A percentile compares a stretch with the other conserved stretches of the same genome.
Evolutionary conservation across 2,888 invertebrate genomes (phyloP).

Genomic region (Clanis bilineata): DNA sequence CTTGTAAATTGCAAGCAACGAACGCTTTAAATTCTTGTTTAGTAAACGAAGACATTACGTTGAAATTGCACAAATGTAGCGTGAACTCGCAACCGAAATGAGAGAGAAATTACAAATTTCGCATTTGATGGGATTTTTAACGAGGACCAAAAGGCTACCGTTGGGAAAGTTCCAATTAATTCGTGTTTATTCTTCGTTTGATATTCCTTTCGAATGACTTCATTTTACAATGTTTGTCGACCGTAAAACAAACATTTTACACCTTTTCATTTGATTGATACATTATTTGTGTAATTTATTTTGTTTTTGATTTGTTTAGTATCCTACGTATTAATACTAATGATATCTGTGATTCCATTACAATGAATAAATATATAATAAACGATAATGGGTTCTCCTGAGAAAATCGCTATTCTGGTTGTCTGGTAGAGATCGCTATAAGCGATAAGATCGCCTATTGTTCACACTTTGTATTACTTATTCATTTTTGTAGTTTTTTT

Average conservation of each 20-base stretch:
- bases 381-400: too few species aligned
- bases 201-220: not conserved
- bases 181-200: not conserved
- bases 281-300: too few species aligned
- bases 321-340: too few species aligned
- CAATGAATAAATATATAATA: too few species aligned
- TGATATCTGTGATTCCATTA: too few species aligned
- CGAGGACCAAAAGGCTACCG: conserved; percentile 18
- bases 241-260: not conserved
- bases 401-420: too few species aligned
- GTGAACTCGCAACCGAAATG: conserved; percentile 13
- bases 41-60: not conserved
- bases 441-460: too few species aligned
- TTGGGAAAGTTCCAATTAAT: not conserved
- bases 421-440: too few species aligned
- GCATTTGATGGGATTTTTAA: conserved; percentile 26
- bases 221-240: not conserved
- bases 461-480: too few species aligned
- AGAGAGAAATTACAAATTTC: conserved; percentile 20
- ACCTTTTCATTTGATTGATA: not conserved
- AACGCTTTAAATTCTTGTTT: not conserved
- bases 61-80: not conserved
- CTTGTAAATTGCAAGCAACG: not conserved
- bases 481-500: too few species aligned
- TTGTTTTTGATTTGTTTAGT: too few species aligned